Percentiles rank a stretch among this genome's conserved stretches.
Conservation (phyloP, 2,888 invertebrate species). For the Drosophila aldrichi region DNA sequence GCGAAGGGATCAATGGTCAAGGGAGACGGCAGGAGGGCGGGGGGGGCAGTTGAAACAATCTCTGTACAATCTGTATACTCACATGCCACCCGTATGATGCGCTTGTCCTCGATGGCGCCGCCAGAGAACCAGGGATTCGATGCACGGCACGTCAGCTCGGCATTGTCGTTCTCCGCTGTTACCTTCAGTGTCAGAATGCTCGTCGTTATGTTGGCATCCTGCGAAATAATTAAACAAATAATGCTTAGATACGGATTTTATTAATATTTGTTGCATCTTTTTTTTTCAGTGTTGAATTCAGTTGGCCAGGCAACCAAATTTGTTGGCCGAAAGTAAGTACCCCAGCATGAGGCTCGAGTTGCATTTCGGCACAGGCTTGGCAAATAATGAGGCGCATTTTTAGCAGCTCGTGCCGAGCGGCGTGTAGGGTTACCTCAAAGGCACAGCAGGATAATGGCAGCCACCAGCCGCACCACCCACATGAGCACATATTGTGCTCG, state of each 20-base stretch:
- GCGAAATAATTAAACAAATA: slow-evolving; percentile 18
- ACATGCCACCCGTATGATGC: slow-evolving; percentile 93
- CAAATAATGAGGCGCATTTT: slow-evolving; percentile 62
- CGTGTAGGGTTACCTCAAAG: slow-evolving; percentile 47
- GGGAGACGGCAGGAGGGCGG: not conserved
- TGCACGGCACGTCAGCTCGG: slow-evolving; percentile 92
- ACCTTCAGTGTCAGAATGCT: slow-evolving; percentile 91
- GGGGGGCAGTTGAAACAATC: not conserved
- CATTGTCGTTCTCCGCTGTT: slow-evolving; percentile 92
- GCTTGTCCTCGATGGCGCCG: slow-evolving; percentile 91
- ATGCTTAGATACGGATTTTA: too few relatives aligned
- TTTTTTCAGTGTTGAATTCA: not conserved
- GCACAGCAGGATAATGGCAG: slow-evolving; percentile 6
- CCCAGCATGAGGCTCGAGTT: not conserved
- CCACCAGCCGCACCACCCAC: not conserved
- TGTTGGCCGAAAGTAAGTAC: too few relatives aligned
- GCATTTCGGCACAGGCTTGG: slow-evolving; percentile 19
- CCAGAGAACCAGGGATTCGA: slow-evolving; percentile 95
- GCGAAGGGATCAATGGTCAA: not conserved
- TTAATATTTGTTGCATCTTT: too few relatives aligned
- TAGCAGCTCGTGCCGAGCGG: slow-evolving; percentile 6
- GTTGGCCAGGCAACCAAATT: not conserved
- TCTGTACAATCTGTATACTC: slow-evolving; percentile 86
- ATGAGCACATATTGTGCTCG: not conserved
- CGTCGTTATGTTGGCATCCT: slow-evolving; percentile 88